Evolutionary conservation across 2,888 invertebrate species (phyloP).

Genomic region (Acrocyrtus sp.): DNA sequence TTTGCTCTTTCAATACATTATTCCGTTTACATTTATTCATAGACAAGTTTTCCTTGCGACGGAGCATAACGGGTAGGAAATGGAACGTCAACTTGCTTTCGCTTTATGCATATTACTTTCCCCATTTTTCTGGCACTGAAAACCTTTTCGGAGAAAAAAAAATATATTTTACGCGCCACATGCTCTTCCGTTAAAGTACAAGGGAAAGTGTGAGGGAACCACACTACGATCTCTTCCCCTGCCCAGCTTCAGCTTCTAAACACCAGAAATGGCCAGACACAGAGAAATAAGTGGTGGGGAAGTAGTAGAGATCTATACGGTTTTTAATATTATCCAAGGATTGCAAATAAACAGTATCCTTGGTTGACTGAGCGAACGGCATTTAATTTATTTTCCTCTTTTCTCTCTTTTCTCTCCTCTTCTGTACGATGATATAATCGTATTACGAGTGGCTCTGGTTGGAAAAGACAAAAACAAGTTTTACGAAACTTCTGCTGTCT

Average conservation of each 20-base stretch:
- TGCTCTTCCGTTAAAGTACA: no score
- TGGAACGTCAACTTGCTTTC: constrained; percentile 12
- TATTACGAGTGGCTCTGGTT: no score
- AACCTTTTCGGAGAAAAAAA: background rate
- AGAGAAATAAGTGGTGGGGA: no score
- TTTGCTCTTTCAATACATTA: constrained; percentile 8
- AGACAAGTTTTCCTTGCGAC: constrained; percentile 4
- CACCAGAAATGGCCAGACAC: no score
- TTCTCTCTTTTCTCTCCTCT: background rate
- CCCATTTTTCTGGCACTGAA: constrained; percentile 20
- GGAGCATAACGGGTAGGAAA: constrained; percentile 31
- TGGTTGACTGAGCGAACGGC: constrained; percentile 33
- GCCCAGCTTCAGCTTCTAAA: no score
- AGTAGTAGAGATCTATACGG: constrained; percentile 38
- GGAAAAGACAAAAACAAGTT: no score
- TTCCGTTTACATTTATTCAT: background rate
- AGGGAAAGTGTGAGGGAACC: no score
- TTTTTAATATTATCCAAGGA: constrained; percentile 40
- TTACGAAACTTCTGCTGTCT: no score
- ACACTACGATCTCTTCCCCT: no score
- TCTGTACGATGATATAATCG: no score
- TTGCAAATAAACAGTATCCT: constrained; percentile 44
- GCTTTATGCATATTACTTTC: background rate
- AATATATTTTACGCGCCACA: no score
- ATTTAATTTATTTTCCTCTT: constrained; percentile 43